Percentiles rank a stretch among this genome's conserved stretches.
phyloP scores from a whole-genome alignment of 1,140 invertebrate genomes.

The Ceratina japonica region DNA sequence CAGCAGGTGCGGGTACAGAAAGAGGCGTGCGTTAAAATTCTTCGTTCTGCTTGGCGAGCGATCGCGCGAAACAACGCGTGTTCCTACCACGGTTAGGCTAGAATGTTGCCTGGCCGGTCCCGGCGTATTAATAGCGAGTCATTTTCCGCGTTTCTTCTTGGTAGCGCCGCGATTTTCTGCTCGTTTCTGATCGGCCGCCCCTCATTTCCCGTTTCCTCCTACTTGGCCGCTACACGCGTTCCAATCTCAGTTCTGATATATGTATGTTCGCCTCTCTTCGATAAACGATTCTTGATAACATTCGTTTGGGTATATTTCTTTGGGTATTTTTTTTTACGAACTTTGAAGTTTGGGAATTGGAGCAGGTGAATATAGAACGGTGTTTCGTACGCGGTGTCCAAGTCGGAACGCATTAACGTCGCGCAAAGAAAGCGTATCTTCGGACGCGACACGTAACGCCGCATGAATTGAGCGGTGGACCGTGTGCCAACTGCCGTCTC shows the following conservation, averaged over 20 bases:
- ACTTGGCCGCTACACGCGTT: no score
- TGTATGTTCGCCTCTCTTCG: no score
- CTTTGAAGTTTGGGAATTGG: background rate
- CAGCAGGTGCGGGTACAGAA: conserved; percentile 41
- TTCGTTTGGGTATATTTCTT: no score
- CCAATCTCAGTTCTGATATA: no score
- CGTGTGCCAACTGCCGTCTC: conserved; percentile 22
- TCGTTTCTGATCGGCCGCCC: no score
- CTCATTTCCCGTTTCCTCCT: background rate
- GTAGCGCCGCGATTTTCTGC: background rate
- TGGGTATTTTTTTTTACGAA: no score
- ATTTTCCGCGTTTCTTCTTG: conserved; percentile 21
- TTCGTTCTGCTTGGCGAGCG: conserved; percentile 33
- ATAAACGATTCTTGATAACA: no score
- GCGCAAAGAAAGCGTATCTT: conserved; percentile 3
- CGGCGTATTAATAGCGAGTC: conserved; percentile 26
- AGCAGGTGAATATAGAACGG: background rate
- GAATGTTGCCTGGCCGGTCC: conserved; percentile 39
- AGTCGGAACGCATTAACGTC: background rate
- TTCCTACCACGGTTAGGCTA: conserved; percentile 4
- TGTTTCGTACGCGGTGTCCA: background rate
- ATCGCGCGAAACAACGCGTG: conserved; percentile 39
- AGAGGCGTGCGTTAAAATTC: conserved; percentile 33
- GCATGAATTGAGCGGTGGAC: background rate
- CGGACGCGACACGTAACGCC: background rate